Evolutionary conservation across 2,113 vertebrate genomes (phyloP).

Genomic region (Steatornis caripensis): DNA sequence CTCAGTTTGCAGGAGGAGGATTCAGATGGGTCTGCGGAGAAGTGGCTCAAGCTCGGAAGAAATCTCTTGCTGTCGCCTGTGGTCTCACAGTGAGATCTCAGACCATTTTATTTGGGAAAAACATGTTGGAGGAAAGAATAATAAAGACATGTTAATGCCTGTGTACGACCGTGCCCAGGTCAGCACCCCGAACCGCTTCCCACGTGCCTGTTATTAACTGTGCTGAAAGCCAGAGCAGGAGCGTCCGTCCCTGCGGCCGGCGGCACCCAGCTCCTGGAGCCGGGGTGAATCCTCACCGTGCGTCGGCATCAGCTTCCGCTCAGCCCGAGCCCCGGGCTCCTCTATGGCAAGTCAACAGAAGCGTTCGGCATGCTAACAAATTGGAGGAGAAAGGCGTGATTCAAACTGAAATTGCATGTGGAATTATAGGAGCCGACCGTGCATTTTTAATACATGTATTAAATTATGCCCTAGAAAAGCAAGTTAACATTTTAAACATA

Average conservation of each 20-base stretch:
- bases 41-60: not conserved
- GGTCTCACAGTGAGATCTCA: not conserved
- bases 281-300: accelerated
- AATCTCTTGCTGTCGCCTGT: not conserved
- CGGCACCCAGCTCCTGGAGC: accelerated
- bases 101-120: not conserved
- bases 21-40: not conserved
- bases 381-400: not conserved
- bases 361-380: not conserved
- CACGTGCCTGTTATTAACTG: too few species aligned
- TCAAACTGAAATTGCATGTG: not conserved
- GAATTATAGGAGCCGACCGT: not conserved
- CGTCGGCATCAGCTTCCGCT: accelerated
- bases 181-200: not conserved
- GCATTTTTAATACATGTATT: not conserved
- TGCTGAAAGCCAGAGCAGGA: not conserved
- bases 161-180: not conserved
- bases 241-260: accelerated
- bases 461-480: not conserved
- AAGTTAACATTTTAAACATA: not conserved
- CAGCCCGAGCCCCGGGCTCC: not conserved
- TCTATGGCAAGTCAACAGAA: not conserved
- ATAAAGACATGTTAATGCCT: not conserved
- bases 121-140: not conserved
- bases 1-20: too few species aligned